These are phyloP conservation scores for Ericerus pela DNA, from an alignment of 1,140 invertebrate genomes.

Conservation along the genomic window DNA sequence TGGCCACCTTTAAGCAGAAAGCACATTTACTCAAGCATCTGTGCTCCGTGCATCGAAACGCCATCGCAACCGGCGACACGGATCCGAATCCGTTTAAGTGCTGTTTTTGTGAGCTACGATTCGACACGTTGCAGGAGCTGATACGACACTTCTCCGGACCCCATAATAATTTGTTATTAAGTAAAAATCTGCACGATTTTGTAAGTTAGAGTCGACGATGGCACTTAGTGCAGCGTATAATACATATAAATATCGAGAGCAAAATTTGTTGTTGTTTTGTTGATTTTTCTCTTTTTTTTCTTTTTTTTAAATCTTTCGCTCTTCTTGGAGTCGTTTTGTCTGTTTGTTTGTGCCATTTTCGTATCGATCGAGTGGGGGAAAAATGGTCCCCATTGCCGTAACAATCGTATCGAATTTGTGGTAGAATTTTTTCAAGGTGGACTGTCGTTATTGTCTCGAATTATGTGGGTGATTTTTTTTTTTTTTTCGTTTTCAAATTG, in stretches of 20 bases:
- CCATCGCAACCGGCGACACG: constrained; percentile 57
- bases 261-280: neutral
- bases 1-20: constrained; percentile 79
- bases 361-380: neutral
- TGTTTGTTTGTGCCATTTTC: neutral
- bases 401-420: too few species aligned
- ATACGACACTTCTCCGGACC: constrained; percentile 70
- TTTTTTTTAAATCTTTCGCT: too few species aligned
- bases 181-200: constrained; percentile 57
- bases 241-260: constrained; percentile 3
- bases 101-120: constrained; percentile 68
- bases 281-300: neutral
- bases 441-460: too few species aligned
- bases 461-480: too few species aligned
- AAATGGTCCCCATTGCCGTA: too few species aligned
- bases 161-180: constrained; percentile 67
- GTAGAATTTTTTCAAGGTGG: too few species aligned
- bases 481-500: too few species aligned
- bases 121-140: constrained; percentile 65
- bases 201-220: neutral
- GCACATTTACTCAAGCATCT: constrained; percentile 69
- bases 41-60: constrained; percentile 69
- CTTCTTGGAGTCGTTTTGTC: neutral
- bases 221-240: neutral
- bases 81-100: constrained; percentile 53